phyloP scores from a whole-genome alignment of 1,140 invertebrate genomes.

The Drosophila teissieri region DNA sequence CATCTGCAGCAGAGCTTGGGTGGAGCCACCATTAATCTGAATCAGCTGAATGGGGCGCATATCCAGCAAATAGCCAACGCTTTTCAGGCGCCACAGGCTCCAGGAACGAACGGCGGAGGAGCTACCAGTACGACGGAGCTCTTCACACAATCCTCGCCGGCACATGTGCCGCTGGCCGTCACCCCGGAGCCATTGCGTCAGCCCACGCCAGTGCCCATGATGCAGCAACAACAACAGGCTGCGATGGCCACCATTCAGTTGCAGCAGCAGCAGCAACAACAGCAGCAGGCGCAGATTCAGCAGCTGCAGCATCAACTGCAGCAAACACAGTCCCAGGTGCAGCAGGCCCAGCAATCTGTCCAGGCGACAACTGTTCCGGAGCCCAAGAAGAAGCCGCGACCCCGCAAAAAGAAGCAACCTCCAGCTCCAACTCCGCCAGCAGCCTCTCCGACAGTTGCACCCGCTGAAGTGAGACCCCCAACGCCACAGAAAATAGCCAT shows the following conservation, averaged over 20 bases:
- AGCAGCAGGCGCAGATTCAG: slow-evolving; percentile 71
- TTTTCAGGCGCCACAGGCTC: slow-evolving; percentile 77
- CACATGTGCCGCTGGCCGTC: slow-evolving; percentile 68
- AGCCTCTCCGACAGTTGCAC: slow-evolving; percentile 1
- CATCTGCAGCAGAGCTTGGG: slow-evolving; percentile 79
- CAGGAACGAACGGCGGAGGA: slow-evolving; percentile 12
- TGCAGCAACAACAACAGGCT: slow-evolving; percentile 60
- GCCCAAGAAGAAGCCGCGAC: slow-evolving; percentile 78
- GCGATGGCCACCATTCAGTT: slow-evolving; percentile 72
- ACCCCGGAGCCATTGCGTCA: slow-evolving; percentile 77
- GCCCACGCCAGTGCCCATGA: slow-evolving; percentile 62
- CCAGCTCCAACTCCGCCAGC: slow-evolving; percentile 20
- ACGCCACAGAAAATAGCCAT: slow-evolving; percentile 43
- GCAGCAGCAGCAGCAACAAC: slow-evolving; percentile 75
- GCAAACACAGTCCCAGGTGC: slow-evolving; percentile 70
- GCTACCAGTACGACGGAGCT: slow-evolving; percentile 45
- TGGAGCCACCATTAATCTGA: slow-evolving; percentile 80
- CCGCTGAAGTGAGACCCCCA: slow-evolving; percentile 37
- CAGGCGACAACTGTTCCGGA: slow-evolving; percentile 36
- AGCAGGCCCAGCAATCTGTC: slow-evolving; percentile 64
- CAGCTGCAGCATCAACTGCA: slow-evolving; percentile 70
- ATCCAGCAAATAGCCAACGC: slow-evolving; percentile 80
- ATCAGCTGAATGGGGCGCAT: slow-evolving; percentile 77
- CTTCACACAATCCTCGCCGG: slow-evolving; percentile 71
- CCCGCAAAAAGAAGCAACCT: slow-evolving; percentile 65